Base-by-base conservation (phyloP, 2,888 invertebrate species). In the Parasteatoda lunata region DNA sequence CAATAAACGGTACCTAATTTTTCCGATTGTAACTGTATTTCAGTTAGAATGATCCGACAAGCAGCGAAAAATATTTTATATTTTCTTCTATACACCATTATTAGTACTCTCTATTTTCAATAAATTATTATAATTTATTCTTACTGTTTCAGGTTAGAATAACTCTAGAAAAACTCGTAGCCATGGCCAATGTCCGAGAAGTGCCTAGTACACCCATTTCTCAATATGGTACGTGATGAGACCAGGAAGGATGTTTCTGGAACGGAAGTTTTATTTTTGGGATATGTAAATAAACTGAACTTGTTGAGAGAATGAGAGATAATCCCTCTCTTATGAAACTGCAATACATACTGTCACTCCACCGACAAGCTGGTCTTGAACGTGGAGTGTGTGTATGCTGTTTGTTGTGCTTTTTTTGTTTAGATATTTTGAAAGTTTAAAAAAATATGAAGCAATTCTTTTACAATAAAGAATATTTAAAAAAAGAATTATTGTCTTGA, bases 341-440 rank as follows among this genome's bases (percentile, higher is more conserved):
- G 59, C 64, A 75, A 59, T 59, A 59, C 59, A 59, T 11, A 6
- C n/a, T 7, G 47, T 68, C 71, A 70, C 68, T 59, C 85, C 85
- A 80, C 85, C 66, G 71, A 77, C 49, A 86, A 86, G 85, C 85
- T 48, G 85, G 85, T 80, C 85, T 86, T 86, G 45, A 71, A 78
- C 59, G 76, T 86, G 80, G 85, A 75, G n/a, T n/a, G 30, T 30
- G 30, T 76, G 47, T 13, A 47, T 69, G 80, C 65, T 75, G 59
- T 69, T 79, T 13, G 45, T 76, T 77, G 70, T 75, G 73, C 75
- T 66, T 81, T 81, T 66, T 51, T 81, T 52, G 70, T 80, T 68
- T 66, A 52, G 51, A 68, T 66, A n/a, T 68, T 71, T 77, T 77
- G 71, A 71, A 72, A 77, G 77, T 72, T 68, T 72, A 78, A 68